These are phyloP conservation scores for Zoanthus gigantus DNA, from an alignment of 92 coral and sea anemone species.

Conservation along the genomic window DNA sequence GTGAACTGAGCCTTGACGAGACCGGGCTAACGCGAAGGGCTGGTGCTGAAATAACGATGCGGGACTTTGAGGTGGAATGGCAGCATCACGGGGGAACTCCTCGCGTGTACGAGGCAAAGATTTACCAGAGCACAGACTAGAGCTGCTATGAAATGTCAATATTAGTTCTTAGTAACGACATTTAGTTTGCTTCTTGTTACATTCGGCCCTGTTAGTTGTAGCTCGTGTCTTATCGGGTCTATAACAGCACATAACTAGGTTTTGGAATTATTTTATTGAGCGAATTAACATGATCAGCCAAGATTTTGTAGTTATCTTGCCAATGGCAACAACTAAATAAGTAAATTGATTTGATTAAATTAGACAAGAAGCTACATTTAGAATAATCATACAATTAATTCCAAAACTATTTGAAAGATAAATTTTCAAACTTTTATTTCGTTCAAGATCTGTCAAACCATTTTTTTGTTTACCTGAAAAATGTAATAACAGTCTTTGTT, in stretches of 20 bases:
- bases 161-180: neutral
- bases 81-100: slow-evolving; percentile 79
- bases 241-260: neutral
- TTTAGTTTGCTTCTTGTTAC: slow-evolving; percentile 2
- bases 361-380: too few species aligned
- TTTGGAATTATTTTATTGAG: neutral
- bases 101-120: slow-evolving; percentile 80
- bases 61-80: slow-evolving; percentile 92
- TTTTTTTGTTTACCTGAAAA: too few species aligned
- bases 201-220: neutral
- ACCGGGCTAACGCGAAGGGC: slow-evolving; percentile 82
- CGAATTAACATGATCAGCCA: neutral
- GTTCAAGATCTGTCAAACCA: too few species aligned
- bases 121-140: slow-evolving; percentile 64
- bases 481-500: too few species aligned
- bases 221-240: neutral
- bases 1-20: slow-evolving; percentile 95
- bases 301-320: neutral
- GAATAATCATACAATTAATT: too few species aligned
- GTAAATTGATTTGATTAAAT: too few species aligned
- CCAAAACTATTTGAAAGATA: too few species aligned
- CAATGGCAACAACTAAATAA: too few species aligned
- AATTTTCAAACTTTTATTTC: too few species aligned
- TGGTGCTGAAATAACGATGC: slow-evolving; percentile 88
- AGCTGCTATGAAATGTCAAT: neutral